Evolutionary conservation across 2,113 vertebrate species (phyloP), one percentile per base, ranked within the genome.

Genomic region (Sterrhoptilus dennistouni): DNA sequence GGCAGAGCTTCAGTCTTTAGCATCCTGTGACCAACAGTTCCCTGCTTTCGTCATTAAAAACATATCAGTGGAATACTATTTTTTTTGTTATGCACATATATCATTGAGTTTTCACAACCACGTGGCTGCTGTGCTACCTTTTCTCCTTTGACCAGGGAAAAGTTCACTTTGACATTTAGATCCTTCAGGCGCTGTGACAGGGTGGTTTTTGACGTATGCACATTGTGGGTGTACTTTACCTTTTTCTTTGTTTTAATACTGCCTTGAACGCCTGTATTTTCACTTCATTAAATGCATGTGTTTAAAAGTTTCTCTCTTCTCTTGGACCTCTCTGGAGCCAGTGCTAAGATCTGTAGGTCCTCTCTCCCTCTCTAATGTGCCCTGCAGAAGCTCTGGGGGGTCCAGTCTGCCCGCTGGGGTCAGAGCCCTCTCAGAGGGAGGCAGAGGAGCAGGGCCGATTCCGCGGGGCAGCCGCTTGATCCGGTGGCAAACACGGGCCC

Each of bases 381-480:
- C 53, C 24, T 69, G 29, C 68, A 49, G 70, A 22, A 79, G 54
- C 59, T 49, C 42, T 16, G 28, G 19, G 44, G 25, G n/a, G 23
- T 60, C 25, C 28, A 6, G 50, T 4, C 28, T 68, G 83, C 68
- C 42, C 0, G 0, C 9, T 16, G 66, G 61, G 89, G 75, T 93
- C 85, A 29, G 59, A 66, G 70, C 71, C 84, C 78, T 80, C 79
- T 40, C 81, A 9, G 77, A 21, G 69, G 65, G 83, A 63, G 64
- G 65, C 77, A 66, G 80, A 61, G 72, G 18, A 70, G 60, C 31
- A 5, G 42, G 5, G 60, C 52, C 4, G 9, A 38, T 45, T 63
- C 31, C 2, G 0, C 5, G 2, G 33, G 16, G 42, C 29, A 7
- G 35, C 49, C 2, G 2, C n/a, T 52, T 84, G 56, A 36, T 82